Base-by-base conservation (phyloP, 2,888 invertebrate genomes). In the Lapara coniferarum region DNA sequence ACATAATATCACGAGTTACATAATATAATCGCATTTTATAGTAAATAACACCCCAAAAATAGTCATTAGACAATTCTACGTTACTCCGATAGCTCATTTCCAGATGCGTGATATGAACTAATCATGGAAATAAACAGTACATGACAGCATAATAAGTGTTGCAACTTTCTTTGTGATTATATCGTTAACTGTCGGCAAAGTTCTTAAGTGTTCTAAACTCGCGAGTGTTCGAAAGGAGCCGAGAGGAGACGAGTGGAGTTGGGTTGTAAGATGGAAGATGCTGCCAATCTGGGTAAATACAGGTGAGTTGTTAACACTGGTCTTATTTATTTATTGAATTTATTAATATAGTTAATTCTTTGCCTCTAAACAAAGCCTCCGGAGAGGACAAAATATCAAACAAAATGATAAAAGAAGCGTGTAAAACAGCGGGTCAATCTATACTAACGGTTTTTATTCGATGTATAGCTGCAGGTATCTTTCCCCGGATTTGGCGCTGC, bases 231-330 rank as follows among this genome's bases (percentile, higher is more conserved):
- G 80, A 77, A 71, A 67, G 71, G 52, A 74, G 72, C 68, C 69
- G 68, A 72, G 73, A 71, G 71, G 69, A 73, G 74, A 78, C 70
- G 74, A 77, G 80, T 75, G 81, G 80, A 74, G 84, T 74, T 81
- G 74, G 76, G 88, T 82, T 82, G 87, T 89, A 92, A 92, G 88
- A 93, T 93, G 92, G 92, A 92, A 89, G 89, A 91, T 89, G 90
- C 85, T 88, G 87, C 83, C 80, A 82, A 85, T 83, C 85, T 83
- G 80, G 83, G 77, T 79, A 86, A 84, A 83, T 90, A 87, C 88
- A 93, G 94, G 94, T 94, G 73, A 89, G 89, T 80, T 70, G 16
- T 16, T 13, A 30, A 68, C 2, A 49, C 37, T 57, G 19, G 19
- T 52, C n/a, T n/a, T n/a, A n/a, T n/a, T n/a, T n/a, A n/a, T n/a